phyloP scores from a whole-genome alignment of 1,140 invertebrate species.

The Phymorhynchus buccinoides region DNA sequence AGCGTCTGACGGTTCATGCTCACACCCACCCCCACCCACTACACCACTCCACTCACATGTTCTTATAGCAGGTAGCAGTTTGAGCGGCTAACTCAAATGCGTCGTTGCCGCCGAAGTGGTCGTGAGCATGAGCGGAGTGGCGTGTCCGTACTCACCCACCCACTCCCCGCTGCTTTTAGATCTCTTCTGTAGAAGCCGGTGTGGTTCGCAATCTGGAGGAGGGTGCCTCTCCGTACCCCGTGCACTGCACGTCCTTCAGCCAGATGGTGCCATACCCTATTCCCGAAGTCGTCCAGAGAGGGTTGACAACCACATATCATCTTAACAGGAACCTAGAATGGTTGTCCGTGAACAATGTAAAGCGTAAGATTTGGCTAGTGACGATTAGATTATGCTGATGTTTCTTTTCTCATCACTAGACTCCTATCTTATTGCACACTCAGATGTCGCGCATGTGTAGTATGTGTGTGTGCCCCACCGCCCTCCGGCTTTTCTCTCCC shows the following conservation, averaged over 20 bases:
- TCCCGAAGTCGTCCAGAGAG: constrained; percentile 41
- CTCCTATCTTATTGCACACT: too few species aligned
- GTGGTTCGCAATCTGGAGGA: constrained; percentile 58
- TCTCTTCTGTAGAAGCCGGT: constrained; percentile 56
- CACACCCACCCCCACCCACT: not conserved
- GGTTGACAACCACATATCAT: too few species aligned
- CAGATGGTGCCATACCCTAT: constrained; percentile 63
- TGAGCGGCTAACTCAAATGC: too few species aligned
- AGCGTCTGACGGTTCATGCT: too few species aligned
- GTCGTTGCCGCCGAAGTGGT: constrained; percentile 62
- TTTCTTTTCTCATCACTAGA: too few species aligned
- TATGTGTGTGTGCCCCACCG: too few species aligned
- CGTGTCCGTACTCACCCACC: constrained; percentile 42
- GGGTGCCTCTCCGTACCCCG: constrained; percentile 54
- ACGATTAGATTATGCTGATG: too few species aligned
- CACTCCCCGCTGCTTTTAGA: constrained; percentile 39
- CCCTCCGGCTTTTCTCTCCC: too few species aligned
- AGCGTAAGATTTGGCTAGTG: not conserved
- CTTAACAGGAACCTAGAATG: not conserved
- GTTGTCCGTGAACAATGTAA: not conserved
- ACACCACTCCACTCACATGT: constrained; percentile 60
- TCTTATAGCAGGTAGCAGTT: constrained; percentile 63
- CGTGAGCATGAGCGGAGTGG: constrained; percentile 51
- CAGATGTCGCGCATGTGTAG: too few species aligned
- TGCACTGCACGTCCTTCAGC: constrained; percentile 63